Base-by-base conservation (phyloP, 2,888 invertebrate species). In the Electrophaes corylata region DNA sequence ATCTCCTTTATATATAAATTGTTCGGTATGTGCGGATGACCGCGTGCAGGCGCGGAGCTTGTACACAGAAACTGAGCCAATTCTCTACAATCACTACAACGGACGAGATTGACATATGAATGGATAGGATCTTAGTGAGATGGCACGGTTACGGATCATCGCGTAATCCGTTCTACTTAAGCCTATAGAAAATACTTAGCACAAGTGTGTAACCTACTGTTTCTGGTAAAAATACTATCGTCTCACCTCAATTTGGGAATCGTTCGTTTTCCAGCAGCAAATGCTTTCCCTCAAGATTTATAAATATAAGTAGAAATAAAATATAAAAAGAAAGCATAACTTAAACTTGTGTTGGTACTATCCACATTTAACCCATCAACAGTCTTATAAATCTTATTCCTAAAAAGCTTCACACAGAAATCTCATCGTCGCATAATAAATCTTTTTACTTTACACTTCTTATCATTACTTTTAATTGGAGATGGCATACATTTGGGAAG, bases 1-100 rank as follows among this genome's bases (percentile, higher is more conserved):
- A 83, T 85, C 78, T 82, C 85, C 79, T 75, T 26, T 91, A 86
- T 91, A 91, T 90, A 89, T 84, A 79, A 83, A 79, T 78, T 76
- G 81, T 75, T 75, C 78, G 77, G 72, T 75, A 75, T 75, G 75
- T 74, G 82, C 76, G 79, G 71, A 62, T 68, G 70, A 72, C 69
- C 74, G 80, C 75, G 78, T 75, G 75, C 79, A 76, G 69, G 69
- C 74, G 76, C 72, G 73, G 76, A 76, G 70, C 75, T 75, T 72
- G 78, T 79, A 73, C 73, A 74, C 84, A 83, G 83, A 83, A 88
- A 88, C 84, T 86, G 83, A 86, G 84, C 81, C 79, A 88, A 84
- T 79, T 91, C 82, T 79, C 77, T 80, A 74, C 74, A n/a, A n/a
- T 78, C 75, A 84, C 79, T 79, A 75, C 57, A 48, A 41, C 41